These are phyloP conservation scores for Pandion haliaetus DNA, from an alignment of 2,113 vertebrate genomes.

Conservation along the genomic window DNA sequence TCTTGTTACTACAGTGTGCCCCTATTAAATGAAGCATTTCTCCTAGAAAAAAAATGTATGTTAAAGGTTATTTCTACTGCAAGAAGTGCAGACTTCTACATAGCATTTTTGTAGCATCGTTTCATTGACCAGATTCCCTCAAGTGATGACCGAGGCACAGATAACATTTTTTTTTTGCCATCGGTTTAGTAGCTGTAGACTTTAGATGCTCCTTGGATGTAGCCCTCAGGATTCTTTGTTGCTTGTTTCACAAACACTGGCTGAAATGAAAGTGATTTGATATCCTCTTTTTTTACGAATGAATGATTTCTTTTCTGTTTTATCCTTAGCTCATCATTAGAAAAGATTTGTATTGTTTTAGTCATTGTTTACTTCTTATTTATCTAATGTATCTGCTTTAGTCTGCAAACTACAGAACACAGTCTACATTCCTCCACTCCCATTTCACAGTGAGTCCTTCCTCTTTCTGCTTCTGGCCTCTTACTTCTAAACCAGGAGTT, in stretches of 20 bases:
- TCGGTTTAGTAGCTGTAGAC: neutral
- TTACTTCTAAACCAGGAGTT: neutral
- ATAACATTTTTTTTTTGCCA: neutral
- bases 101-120: neutral
- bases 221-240: neutral
- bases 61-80: neutral
- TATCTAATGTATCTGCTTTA: neutral
- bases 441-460: neutral
- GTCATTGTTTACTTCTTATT: neutral
- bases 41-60: neutral
- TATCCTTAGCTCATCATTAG: neutral
- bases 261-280: neutral
- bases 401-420: neutral
- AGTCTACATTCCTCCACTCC: neutral
- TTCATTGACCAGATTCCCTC: neutral
- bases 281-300: neutral
- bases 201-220: neutral
- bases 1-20: neutral
- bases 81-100: neutral
- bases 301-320: neutral
- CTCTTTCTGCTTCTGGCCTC: neutral
- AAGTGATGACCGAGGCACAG: neutral
- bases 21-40: neutral
- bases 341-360: neutral
- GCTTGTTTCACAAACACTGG: neutral